These are phyloP conservation scores for Ramphastos sulfuratus DNA, from an alignment of 2,113 vertebrate species.

Conservation along the genomic window DNA sequence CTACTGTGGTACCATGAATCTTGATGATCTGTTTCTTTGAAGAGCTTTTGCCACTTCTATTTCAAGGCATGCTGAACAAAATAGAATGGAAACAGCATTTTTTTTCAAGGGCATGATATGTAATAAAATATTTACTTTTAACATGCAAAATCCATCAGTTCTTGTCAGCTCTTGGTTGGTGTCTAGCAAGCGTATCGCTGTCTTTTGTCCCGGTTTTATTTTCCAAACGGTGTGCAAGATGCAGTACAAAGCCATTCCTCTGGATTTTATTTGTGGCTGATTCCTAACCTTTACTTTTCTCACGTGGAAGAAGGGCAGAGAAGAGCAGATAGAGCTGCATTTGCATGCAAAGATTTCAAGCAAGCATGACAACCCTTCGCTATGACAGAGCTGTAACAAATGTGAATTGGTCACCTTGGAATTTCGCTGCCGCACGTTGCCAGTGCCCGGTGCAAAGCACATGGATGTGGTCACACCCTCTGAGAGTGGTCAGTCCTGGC, in stretches of 20 bases:
- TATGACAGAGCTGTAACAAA: background rate
- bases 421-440: background rate
- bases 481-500: background rate
- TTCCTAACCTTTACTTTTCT: background rate
- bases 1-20: background rate
- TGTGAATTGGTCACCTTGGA: background rate
- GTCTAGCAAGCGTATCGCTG: background rate
- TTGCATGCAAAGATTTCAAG: background rate
- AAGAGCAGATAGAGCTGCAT: background rate
- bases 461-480: background rate
- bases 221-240: background rate
- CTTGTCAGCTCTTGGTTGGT: background rate
- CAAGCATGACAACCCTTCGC: background rate
- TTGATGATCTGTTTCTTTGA: constrained; percentile 23
- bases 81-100: constrained; percentile 5
- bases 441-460: background rate
- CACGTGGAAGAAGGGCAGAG: background rate
- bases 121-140: constrained; percentile 54
- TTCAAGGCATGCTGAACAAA: constrained; percentile 52
- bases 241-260: background rate
- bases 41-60: constrained; percentile 25
- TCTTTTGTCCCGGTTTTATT: background rate
- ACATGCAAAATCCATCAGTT: constrained; percentile 25
- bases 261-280: background rate
- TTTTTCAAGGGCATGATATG: constrained; percentile 36